Percentiles rank a stretch among this genome's conserved stretches.
Evolutionary conservation across 2,113 vertebrate genomes (phyloP).

Genomic region (Verasper variegatus): DNA sequence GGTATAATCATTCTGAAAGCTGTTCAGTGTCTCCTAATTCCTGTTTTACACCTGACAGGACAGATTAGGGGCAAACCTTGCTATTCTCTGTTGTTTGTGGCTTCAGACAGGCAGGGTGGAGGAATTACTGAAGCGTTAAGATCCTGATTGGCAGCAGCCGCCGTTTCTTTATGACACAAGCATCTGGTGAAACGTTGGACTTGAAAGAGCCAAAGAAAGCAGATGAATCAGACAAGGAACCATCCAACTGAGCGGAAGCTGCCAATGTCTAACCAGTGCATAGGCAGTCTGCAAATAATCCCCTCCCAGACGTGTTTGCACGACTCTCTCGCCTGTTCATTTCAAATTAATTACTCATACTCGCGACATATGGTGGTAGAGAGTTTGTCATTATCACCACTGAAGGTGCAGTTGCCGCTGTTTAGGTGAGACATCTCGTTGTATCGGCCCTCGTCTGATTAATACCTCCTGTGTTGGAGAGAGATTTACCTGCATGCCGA

Average conservation of each 20-base stretch:
- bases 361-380: conserved; percentile 46
- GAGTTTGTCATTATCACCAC: conserved; percentile 49
- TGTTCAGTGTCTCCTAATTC: conserved; percentile 1
- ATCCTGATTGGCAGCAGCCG: conserved; percentile 58
- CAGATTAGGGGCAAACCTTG: conserved; percentile 8
- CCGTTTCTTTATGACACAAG: conserved; percentile 63
- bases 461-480: conserved; percentile 5
- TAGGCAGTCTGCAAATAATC: conserved; percentile 23
- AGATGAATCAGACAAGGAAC: conserved; percentile 70
- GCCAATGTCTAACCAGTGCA: conserved; percentile 25
- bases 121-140: conserved; percentile 31
- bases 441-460: conserved; percentile 7
- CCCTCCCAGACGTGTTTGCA: conserved; percentile 5
- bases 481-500: conserved; percentile 11
- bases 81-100: conserved; percentile 8
- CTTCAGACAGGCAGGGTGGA: conserved; percentile 8
- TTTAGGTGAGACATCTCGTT: conserved; percentile 31
- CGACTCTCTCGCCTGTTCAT: conserved; percentile 39
- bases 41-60: neutral
- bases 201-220: conserved; percentile 60
- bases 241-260: conserved; percentile 48
- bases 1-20: neutral
- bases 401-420: conserved; percentile 28
- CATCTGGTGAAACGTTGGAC: conserved; percentile 55
- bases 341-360: conserved; percentile 60